Conservation (phyloP, 1,140 invertebrate species). For the Drosophila rufa region DNA sequence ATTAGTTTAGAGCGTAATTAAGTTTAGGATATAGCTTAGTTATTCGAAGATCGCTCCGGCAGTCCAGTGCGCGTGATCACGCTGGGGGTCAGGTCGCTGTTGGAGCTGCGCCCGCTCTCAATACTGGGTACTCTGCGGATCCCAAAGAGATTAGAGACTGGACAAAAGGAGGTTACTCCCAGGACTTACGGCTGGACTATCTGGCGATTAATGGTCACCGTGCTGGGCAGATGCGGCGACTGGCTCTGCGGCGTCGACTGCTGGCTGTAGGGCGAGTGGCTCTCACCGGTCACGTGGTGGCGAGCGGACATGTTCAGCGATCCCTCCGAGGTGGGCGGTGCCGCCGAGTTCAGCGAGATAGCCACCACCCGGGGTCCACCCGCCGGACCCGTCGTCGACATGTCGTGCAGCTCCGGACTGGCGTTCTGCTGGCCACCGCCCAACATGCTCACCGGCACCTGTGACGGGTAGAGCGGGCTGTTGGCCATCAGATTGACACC, state of each 20-base stretch:
- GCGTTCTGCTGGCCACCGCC: slow-evolving; percentile 50
- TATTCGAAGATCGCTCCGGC: slow-evolving; percentile 83
- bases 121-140: slow-evolving; percentile 72
- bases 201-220: slow-evolving; percentile 81
- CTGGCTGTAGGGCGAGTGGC: slow-evolving; percentile 76
- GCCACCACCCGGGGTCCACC: slow-evolving; percentile 48
- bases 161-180: background rate
- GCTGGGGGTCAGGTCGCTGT: slow-evolving; percentile 76
- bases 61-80: slow-evolving; percentile 84
- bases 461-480: slow-evolving; percentile 69
- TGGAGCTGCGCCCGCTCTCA: slow-evolving; percentile 67
- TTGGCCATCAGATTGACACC: slow-evolving; percentile 67
- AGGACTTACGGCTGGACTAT: slow-evolving; percentile 83
- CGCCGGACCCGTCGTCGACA: slow-evolving; percentile 65
- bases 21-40: slow-evolving; percentile 49
- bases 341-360: slow-evolving; percentile 48
- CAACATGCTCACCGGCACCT: slow-evolving; percentile 59
- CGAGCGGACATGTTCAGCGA: slow-evolving; percentile 73
- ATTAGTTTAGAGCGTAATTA: slow-evolving; percentile 22
- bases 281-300: slow-evolving; percentile 77
- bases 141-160: background rate
- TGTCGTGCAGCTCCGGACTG: slow-evolving; percentile 77
- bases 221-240: slow-evolving; percentile 81
- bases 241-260: slow-evolving; percentile 79
- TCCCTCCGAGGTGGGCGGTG: slow-evolving; percentile 59